phyloP scores from a whole-genome alignment of 1,140 invertebrate species.

The Leptinotarsa defecta region DNA sequence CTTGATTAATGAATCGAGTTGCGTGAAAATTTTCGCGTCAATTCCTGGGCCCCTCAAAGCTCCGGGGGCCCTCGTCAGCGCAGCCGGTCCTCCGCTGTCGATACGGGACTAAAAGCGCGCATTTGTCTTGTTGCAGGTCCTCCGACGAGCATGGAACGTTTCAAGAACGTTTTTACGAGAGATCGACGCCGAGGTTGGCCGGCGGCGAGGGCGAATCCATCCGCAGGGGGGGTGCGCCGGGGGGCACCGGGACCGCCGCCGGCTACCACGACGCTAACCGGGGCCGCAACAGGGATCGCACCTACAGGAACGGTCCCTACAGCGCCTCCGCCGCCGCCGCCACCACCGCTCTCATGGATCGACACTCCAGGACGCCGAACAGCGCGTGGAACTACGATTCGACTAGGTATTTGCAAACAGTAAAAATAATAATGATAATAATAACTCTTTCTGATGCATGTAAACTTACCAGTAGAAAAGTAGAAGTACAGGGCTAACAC shows the following conservation, averaged over 20 bases:
- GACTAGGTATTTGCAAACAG: conserved; percentile 13
- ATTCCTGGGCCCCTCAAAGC: too few relatives aligned
- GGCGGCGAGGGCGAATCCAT: conserved; percentile 42
- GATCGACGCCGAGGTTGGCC: conserved; percentile 51
- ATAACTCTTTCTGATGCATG: not conserved
- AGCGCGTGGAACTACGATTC: conserved; percentile 48
- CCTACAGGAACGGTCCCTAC: conserved; percentile 60
- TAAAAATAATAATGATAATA: not conserved
- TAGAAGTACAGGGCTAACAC: not conserved
- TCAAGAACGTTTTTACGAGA: conserved; percentile 58
- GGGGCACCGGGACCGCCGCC: conserved; percentile 17
- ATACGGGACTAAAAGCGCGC: not conserved
- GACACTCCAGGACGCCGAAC: conserved; percentile 28
- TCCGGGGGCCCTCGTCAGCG: too few relatives aligned
- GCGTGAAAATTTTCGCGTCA: too few relatives aligned
- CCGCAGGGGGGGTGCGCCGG: conserved; percentile 50
- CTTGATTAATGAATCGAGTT: too few relatives aligned
- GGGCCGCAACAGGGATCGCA: conserved; percentile 52
- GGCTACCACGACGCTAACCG: conserved; percentile 28
- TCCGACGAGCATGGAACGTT: conserved; percentile 57
- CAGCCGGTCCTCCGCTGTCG: too few relatives aligned
- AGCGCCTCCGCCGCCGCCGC: conserved; percentile 53
- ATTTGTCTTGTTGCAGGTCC: conserved; percentile 53
- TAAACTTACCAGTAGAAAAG: not conserved
- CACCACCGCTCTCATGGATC: conserved; percentile 31